Percentiles rank a stretch among this genome's conserved stretches.
phyloP scores from a whole-genome alignment of 2,113 vertebrate species.

The Caranx ignobilis region DNA sequence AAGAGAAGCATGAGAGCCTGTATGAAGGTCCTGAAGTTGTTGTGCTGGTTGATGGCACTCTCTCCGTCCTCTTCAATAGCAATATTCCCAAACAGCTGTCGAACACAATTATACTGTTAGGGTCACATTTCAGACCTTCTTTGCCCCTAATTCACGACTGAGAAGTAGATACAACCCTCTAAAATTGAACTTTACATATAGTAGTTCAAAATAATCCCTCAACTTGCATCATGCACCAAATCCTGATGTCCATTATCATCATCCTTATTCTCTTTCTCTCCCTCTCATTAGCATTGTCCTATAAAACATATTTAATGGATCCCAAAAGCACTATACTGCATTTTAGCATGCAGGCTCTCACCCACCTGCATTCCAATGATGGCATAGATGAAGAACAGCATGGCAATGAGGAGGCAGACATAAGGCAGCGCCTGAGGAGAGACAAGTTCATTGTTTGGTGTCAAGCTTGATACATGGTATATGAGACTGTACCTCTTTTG shows the following conservation, averaged over 20 bases:
- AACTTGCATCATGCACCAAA: constrained; percentile 20
- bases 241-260: constrained; percentile 21
- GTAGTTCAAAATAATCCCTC: neutral
- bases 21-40: constrained; percentile 98
- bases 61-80: constrained; percentile 88
- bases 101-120: constrained; percentile 49
- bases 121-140: neutral
- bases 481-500: neutral
- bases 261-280: constrained; percentile 19
- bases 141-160: neutral
- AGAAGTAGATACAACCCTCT: neutral
- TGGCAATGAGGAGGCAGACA: constrained; percentile 88
- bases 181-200: neutral
- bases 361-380: constrained; percentile 89
- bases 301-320: constrained; percentile 42
- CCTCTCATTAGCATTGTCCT: constrained; percentile 26
- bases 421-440: constrained; percentile 85
- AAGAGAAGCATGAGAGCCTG: constrained; percentile 97
- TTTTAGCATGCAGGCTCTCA: constrained; percentile 34
- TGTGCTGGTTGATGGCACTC: constrained; percentile 95
- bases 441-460: constrained; percentile 39
- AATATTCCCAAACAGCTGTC: constrained; percentile 97
- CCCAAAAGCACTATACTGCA: constrained; percentile 23
- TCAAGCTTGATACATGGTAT: constrained; percentile 1
- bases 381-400: constrained; percentile 90